Conservation (phyloP, 2,797 vertebrate genomes). For the Crypturellus tataupa region DNA sequence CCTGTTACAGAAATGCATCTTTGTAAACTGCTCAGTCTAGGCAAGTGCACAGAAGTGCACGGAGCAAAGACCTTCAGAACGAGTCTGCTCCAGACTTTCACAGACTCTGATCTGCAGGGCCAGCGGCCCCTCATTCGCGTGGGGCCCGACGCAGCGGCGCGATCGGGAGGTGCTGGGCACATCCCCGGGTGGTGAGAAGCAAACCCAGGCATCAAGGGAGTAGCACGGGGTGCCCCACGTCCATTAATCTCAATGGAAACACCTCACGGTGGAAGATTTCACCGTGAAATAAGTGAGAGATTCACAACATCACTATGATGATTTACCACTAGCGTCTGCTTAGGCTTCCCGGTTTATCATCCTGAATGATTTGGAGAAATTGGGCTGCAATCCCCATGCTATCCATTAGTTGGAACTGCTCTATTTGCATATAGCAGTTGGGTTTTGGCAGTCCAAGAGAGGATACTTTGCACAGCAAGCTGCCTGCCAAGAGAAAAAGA, state of each 20-base stretch:
- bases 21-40: neutral
- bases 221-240: neutral
- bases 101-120: neutral
- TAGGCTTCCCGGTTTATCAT: neutral
- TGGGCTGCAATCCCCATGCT: constrained; percentile 30
- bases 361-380: constrained; percentile 50
- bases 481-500: constrained; percentile 31
- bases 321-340: neutral
- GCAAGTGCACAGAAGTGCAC: neutral
- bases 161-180: neutral
- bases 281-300: neutral
- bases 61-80: neutral
- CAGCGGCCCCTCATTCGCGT: neutral
- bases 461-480: constrained; percentile 25
- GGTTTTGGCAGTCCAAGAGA: constrained; percentile 39
- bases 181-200: neutral
- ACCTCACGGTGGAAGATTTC: neutral
- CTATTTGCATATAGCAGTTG: constrained; percentile 35
- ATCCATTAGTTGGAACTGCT: constrained; percentile 59
- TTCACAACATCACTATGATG: neutral
- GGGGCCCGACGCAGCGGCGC: neutral
- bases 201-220: neutral
- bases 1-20: neutral
- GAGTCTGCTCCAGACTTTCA: neutral
- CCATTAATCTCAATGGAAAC: constrained; percentile 9